A percentile compares a stretch with the other conserved stretches of the same genome.
phyloP scores from a whole-genome alignment of 1,140 invertebrate genomes.

The Ganaspis sp. region DNA sequence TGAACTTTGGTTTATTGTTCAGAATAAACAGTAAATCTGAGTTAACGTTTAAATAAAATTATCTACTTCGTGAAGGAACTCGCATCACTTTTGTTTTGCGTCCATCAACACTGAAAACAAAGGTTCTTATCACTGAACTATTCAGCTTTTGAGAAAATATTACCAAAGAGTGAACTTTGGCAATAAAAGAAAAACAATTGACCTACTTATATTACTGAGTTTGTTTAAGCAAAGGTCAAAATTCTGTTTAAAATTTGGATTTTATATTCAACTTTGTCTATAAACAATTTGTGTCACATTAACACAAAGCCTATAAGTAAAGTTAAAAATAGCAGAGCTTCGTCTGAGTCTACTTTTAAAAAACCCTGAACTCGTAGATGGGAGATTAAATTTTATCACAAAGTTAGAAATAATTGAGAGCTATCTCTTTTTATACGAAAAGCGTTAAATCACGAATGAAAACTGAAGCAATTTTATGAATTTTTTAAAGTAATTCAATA shows the following conservation, averaged over 20 bases:
- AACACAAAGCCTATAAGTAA: not conserved
- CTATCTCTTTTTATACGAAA: not conserved
- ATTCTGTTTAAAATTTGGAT: not conserved
- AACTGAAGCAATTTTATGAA: too few species aligned
- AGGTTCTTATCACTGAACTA: not conserved
- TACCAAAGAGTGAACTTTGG: too few species aligned
- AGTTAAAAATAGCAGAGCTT: not conserved
- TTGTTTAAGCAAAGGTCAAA: not conserved
- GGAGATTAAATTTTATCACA: not conserved
- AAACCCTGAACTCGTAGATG: not conserved
- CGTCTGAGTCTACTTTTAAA: not conserved
- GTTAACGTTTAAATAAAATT: not conserved
- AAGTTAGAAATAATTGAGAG: too few species aligned
- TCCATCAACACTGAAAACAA: not conserved
- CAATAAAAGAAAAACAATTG: too few species aligned
- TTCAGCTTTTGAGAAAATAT: too few species aligned
- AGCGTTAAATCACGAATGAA: too few species aligned
- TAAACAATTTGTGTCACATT: conserved; percentile 1
- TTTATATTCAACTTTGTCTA: not conserved
- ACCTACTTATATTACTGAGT: not conserved
- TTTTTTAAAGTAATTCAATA: too few species aligned
- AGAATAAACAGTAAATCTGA: too few species aligned
- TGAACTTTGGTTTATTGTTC: too few species aligned
- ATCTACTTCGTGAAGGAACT: not conserved
- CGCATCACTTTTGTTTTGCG: not conserved